Evolutionary conservation across 2,888 invertebrate genomes (phyloP), one percentile per base, ranked within the genome.

Genomic region (Pedicia rivosa): DNA sequence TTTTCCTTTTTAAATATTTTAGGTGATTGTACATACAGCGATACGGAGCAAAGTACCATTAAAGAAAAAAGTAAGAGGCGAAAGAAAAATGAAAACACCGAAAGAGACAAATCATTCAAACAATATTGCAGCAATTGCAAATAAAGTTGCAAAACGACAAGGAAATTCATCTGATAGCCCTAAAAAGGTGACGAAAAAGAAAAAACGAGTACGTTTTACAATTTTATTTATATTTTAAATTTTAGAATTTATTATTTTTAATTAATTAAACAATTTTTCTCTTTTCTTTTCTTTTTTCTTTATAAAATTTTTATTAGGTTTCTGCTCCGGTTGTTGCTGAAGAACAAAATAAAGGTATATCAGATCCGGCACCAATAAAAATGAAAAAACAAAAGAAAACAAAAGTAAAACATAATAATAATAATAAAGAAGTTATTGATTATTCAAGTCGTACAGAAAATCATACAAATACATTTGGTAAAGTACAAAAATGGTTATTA

Each of bases 31-130:
- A 3, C 87, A 90, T 53, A 87, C 82, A 38, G 87, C 81, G 42
- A 76, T 87, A 44, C 75, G 86, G 45, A 80, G 84, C 35, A 87
- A 87, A 62, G 68, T 88, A 40, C 88, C 88, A 28, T 70, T 88
- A 44, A 86, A 84, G 64, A 78, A 82, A 57, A 83, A 84, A 59
- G 86, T 87, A 22, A 54, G 62, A 27, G 59, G 59, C 30, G 59
- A 62, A 43, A 52, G 59, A 22, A 44, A 46, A 31, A 47, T 44
- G 36, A 12, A 16, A 16, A n/a, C 42, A 63, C 8, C 4, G 9
- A 31, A 15, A 28, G 15, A 26, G 19, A 19, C 35, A 7, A 27
- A 19, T 35, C 43, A 31, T 35, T 38, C 24, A 45, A 47, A 34
- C 44, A 47, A 37, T 39, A 45, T 19, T 46, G 47, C 10, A 46